Conservation (phyloP, 2,113 vertebrate species). For the Platysternon megacephalum region DNA sequence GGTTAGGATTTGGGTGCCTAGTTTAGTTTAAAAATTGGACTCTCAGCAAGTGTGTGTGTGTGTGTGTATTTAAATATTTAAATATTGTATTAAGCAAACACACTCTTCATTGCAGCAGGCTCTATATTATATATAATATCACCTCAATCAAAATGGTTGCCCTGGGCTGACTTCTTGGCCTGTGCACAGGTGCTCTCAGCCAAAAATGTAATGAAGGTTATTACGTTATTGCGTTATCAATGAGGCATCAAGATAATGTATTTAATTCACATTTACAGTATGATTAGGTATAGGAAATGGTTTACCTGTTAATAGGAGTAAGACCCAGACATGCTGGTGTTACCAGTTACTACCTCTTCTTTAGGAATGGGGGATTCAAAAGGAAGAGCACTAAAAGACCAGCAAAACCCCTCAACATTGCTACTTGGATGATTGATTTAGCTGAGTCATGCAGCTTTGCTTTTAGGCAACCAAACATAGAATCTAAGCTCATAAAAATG, state of each 20-base stretch:
- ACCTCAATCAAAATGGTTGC: constrained; percentile 76
- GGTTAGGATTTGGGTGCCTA: not conserved
- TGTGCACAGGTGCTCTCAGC: constrained; percentile 80
- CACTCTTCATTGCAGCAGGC: not conserved
- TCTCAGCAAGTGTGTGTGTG: not conserved
- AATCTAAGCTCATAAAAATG: not conserved
- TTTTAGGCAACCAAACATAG: not conserved
- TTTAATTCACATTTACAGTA: not conserved
- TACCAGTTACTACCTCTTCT: not conserved
- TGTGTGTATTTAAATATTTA: not conserved
- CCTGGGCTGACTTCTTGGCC: constrained; percentile 73
- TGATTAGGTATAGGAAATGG: not conserved
- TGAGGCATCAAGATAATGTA: constrained; percentile 51
- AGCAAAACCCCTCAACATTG: not conserved
- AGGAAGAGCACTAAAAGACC: not conserved
- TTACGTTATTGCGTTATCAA: constrained; percentile 79
- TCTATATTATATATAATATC: constrained; percentile 41
- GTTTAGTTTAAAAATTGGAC: not conserved
- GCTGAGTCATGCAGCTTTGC: not conserved
- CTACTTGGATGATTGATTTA: not conserved
- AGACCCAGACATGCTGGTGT: accelerated
- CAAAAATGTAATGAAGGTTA: constrained; percentile 78
- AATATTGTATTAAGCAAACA: not conserved
- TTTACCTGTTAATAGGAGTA: not conserved
- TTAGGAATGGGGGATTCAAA: not conserved